Evolutionary conservation across 2,797 vertebrate species (phyloP), one percentile per base, ranked within the genome.

Genomic region (Phataginus tricuspis): DNA sequence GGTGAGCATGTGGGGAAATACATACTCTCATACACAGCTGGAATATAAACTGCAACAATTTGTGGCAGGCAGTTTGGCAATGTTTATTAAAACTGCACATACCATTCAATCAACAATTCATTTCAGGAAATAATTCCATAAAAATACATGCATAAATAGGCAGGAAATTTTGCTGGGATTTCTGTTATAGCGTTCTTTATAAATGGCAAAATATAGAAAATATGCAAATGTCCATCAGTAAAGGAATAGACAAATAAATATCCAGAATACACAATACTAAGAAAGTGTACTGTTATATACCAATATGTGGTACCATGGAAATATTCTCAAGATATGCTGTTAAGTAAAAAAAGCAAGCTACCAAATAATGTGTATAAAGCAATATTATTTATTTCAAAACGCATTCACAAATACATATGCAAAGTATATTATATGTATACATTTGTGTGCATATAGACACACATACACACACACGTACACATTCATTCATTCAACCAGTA

Each of bases 321-420:
- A 90, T 92, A 63, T 34, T 80, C 31, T 37, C 71, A 63, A 91
- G 55, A 53, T 27, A 71, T 5, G 55, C 55, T 77, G 51, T 68
- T 95, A 66, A 91, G 27, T 61, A 42, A 53, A 79, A 91, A 83
- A 95, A 85, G 37, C 31, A 87, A 92, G 31, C 79, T 77, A 80
- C 84, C 64, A 90, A 95, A 57, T 88, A 83, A 79, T 75, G 84
- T 51, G 7, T 78, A 72, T 53, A 84, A 96, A 93, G 53, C 71
- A 86, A 88, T 78, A 74, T 49, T 29, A 86, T 82, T 85, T 94
- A 4, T 74, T 59, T 59, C 27, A 94, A 97, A 95, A 86, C 23
- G 69, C 34, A 68, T 49, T 87, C 45, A 53, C 69, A 91, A 71
- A 80, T n/a, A 59, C 53, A 89, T 34, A 87, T n/a, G 37, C 75